Conservation (phyloP, 2,888 invertebrate species). For the Acleris emargana region DNA sequence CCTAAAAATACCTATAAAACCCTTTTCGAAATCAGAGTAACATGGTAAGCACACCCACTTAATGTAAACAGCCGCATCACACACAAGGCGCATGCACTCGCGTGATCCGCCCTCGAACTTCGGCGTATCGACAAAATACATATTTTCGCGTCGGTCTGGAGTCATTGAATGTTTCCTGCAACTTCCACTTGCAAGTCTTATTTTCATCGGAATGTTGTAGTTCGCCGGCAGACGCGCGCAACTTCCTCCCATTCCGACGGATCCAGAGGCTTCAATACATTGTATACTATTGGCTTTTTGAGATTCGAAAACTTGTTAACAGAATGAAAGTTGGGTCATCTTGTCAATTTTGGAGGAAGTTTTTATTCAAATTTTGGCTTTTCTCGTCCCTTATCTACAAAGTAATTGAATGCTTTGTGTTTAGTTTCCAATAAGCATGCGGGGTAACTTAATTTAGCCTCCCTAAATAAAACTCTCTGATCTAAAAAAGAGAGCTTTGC, state of each 20-base stretch:
- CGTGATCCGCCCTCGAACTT: conserved; percentile 39
- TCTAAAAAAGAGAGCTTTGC: too few relatives aligned
- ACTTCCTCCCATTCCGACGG: conserved; percentile 50
- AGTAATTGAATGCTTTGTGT: too few relatives aligned
- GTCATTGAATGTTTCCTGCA: conserved; percentile 61
- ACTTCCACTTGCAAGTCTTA: conserved; percentile 58
- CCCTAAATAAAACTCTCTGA: too few relatives aligned
- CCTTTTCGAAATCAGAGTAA: background rate
- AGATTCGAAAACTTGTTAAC: conserved; percentile 3
- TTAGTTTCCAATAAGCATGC: too few relatives aligned
- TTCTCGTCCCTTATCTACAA: too few relatives aligned
- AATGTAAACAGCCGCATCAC: conserved; percentile 20
- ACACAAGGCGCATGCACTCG: conserved; percentile 6
- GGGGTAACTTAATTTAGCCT: too few relatives aligned
- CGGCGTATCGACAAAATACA: conserved; percentile 54
- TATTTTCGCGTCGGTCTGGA: conserved; percentile 42
- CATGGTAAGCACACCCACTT: conserved; percentile 1
- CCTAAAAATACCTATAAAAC: background rate
- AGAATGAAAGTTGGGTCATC: conserved; percentile 8
- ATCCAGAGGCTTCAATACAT: conserved; percentile 26
- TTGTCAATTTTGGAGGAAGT: too few relatives aligned
- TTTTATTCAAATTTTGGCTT: too few relatives aligned
- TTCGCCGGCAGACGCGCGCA: conserved; percentile 55
- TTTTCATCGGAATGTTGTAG: conserved; percentile 68
- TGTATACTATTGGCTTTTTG: conserved; percentile 20